Evolutionary conservation across 2,888 invertebrate species (phyloP), one percentile per base, ranked within the genome.

Genomic region (Hydropsyche betteni): DNA sequence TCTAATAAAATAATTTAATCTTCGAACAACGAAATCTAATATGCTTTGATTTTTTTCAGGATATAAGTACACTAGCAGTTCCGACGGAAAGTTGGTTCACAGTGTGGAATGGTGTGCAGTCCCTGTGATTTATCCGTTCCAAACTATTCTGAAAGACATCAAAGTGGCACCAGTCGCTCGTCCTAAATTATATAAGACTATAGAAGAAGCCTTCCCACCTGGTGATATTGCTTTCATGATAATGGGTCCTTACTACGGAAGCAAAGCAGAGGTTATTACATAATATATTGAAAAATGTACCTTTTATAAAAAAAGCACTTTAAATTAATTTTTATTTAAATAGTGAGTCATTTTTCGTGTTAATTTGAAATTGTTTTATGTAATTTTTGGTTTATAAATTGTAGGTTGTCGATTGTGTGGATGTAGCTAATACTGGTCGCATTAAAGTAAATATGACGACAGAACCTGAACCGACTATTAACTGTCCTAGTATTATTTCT

Each of bases 221-320:
- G 91, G 91, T 0, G 89, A 90, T 72, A 81, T 82, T 1, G 92
- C 95, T 80, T 97, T 96, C 83, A 80, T 88, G 44, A 90, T 95
- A 84, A 88, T 97, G 0, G 90, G 91, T 80, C 93, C 92, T 5
- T 92, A 94, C 84, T 96, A 96, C 83, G 97, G 96, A 0, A 89
- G 91, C 68, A 87, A 90, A 83, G 97, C 94, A 69, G 90, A 90
- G 81, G 95, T 55, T 38, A 33, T 52, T 24, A 24, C 24, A 24
- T 24, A 24, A 24, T 24, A 24, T 24, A 24, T 24, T 24, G 24
- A 24, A 24, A 24, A 24, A 24, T 24, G 2, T 24, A 24, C 12
- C 2, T 51, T 51, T 12, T 51, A 2, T 51, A n/a, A 68, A 58
- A 5, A 24, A 24, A 24, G 24, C 24, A 24, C 24, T 24, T 24